These are phyloP conservation scores for Phoeniculus purpureus DNA, from an alignment of 2,797 vertebrate species.

Conservation along the genomic window DNA sequence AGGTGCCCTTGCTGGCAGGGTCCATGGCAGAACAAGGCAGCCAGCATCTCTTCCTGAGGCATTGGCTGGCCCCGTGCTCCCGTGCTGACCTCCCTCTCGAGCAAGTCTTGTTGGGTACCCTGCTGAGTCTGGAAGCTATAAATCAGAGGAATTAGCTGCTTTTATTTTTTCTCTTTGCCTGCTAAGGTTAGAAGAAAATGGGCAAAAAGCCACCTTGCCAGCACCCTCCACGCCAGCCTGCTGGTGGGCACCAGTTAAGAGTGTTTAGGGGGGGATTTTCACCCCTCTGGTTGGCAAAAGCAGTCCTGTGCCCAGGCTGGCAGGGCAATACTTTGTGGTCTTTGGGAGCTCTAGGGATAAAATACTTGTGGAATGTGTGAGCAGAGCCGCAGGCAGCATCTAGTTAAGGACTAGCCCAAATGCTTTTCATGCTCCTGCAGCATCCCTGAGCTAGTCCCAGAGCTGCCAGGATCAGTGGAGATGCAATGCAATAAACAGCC, in stretches of 20 bases:
- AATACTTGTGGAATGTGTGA: not conserved
- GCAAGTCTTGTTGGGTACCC: not conserved
- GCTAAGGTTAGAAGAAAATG: not conserved
- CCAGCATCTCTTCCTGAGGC: fast-evolving
- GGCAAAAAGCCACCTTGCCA: not conserved
- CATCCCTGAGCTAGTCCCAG: not conserved
- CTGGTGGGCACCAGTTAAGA: not conserved
- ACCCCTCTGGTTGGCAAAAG: not conserved
- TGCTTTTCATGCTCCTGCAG: fast-evolving
- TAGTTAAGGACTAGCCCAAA: not conserved
- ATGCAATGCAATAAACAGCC: slow-evolving; percentile 28
- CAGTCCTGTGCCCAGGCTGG: fast-evolving
- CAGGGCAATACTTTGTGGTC: not conserved
- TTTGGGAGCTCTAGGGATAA: not conserved
- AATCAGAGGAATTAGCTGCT: not conserved
- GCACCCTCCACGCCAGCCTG: not conserved
- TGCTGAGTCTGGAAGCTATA: fast-evolving
- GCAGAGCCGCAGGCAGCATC: not conserved
- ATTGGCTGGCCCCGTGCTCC: not conserved
- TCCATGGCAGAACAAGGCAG: not conserved
- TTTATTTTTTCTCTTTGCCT: not conserved
- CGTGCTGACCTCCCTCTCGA: not conserved
- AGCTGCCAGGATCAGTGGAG: not conserved
- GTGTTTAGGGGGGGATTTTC: fast-evolving
- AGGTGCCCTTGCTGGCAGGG: fast-evolving